phyloP scores from a whole-genome alignment of 2,888 invertebrate genomes.

The Epirrhoe tristata region DNA sequence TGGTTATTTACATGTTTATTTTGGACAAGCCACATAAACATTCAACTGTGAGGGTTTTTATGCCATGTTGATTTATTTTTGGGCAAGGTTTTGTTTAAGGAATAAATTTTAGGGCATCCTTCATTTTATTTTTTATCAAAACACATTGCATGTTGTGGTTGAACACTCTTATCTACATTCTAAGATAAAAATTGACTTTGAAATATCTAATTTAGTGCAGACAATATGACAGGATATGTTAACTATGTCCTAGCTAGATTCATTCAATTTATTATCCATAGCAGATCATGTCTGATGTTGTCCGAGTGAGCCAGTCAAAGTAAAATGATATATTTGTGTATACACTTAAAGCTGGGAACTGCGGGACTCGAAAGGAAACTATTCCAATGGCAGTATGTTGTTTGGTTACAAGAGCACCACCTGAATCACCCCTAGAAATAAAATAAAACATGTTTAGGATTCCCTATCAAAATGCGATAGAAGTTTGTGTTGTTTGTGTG shows the following conservation, averaged over 20 bases:
- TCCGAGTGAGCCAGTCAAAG: slow-evolving; percentile 53
- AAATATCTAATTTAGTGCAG: no score
- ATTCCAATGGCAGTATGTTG: slow-evolving; percentile 54
- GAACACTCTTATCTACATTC: no score
- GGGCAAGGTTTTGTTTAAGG: no score
- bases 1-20: slow-evolving; percentile 11
- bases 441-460: slow-evolving; percentile 11
- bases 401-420: slow-evolving; percentile 55
- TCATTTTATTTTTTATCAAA: no score
- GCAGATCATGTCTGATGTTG: slow-evolving; percentile 40
- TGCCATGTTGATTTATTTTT: background rate
- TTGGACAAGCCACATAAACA: background rate
- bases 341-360: slow-evolving; percentile 49
- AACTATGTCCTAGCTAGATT: background rate
- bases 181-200: no score
- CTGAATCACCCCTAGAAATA: slow-evolving; percentile 64
- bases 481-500: no score
- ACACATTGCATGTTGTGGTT: no score
- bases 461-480: no score
- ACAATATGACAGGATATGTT: no score
- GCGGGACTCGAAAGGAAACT: slow-evolving; percentile 53
- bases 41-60: background rate
- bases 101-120: no score
- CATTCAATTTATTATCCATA: slow-evolving; percentile 4
- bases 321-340: slow-evolving; percentile 62